phyloP scores from a whole-genome alignment of 2,888 invertebrate genomes.

The Alloscopus bannaensis region DNA sequence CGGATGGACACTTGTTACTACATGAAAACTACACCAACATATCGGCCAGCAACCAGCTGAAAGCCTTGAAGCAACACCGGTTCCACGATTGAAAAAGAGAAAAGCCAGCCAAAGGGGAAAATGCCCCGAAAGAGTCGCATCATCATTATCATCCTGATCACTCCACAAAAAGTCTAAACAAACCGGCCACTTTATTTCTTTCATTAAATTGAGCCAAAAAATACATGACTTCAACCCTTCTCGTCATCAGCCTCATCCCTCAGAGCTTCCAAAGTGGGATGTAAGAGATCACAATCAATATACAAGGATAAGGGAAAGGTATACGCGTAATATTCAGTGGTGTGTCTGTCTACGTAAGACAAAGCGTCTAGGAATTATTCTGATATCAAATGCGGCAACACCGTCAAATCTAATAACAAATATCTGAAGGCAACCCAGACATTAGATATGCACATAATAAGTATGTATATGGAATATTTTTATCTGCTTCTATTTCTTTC shows the following conservation, averaged over 20 bases:
- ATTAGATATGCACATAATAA: background rate
- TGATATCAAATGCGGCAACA: too few species aligned
- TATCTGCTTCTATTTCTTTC: too few species aligned
- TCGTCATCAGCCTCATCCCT: too few species aligned
- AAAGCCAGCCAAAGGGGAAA: constrained; percentile 2
- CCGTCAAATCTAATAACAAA: too few species aligned
- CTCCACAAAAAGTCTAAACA: constrained; percentile 15
- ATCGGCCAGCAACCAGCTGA: constrained; percentile 55
- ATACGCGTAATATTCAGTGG: too few species aligned
- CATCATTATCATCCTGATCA: constrained; percentile 17
- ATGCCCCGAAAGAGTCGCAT: constrained; percentile 17
- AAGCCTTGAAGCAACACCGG: constrained; percentile 58
- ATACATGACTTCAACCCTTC: too few species aligned
- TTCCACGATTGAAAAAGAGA: constrained; percentile 17
- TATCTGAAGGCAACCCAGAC: too few species aligned
- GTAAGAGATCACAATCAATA: too few species aligned
- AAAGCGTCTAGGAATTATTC: too few species aligned
- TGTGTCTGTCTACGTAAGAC: too few species aligned
- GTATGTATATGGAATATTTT: background rate
- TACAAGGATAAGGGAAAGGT: too few species aligned
- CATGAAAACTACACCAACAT: constrained; percentile 31
- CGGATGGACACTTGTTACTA: constrained; percentile 42
- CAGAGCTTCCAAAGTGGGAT: too few species aligned
- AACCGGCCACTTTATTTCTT: constrained; percentile 41
- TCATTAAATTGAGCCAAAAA: constrained; percentile 18